A percentile compares a stretch with the other conserved stretches of the same genome.
phyloP scores from a whole-genome alignment of 2,113 vertebrate genomes.

The Lota lota region DNA sequence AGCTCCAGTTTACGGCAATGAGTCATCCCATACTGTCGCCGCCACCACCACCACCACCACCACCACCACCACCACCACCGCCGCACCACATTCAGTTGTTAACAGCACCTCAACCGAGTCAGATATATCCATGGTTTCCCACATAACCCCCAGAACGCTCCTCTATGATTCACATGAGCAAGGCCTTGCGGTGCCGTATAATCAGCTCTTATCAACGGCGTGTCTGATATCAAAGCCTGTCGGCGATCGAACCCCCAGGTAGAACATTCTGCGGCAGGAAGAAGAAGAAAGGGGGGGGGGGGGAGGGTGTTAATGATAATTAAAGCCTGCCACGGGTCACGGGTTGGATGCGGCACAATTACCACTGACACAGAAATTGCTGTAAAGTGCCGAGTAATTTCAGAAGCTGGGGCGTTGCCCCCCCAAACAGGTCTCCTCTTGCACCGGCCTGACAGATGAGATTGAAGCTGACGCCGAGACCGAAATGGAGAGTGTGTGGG shows the following conservation, averaged over 20 bases:
- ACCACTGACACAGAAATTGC: slow-evolving; percentile 79
- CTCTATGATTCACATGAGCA: neutral
- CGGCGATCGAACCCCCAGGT: slow-evolving; percentile 52
- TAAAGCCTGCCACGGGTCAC: slow-evolving; percentile 65
- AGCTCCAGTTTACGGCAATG: slow-evolving; percentile 23
- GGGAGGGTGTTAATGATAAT: slow-evolving; percentile 64
- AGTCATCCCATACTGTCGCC: slow-evolving; percentile 18
- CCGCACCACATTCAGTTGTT: slow-evolving; percentile 26
- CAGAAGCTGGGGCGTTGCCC: slow-evolving; percentile 59
- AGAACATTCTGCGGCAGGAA: slow-evolving; percentile 12
- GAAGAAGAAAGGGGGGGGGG: slow-evolving; percentile 32
- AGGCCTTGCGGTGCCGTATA: slow-evolving; percentile 3
- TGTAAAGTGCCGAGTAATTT: slow-evolving; percentile 72
- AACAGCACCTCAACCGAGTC: slow-evolving; percentile 16
- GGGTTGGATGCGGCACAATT: slow-evolving; percentile 60
- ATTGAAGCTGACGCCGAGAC: slow-evolving; percentile 60
- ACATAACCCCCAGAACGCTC: neutral
- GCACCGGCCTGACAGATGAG: slow-evolving; percentile 60
- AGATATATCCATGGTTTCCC: slow-evolving; percentile 10
- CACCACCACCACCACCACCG: neutral
- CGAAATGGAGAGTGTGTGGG: slow-evolving; percentile 38
- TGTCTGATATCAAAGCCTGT: slow-evolving; percentile 49
- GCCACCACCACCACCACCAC: slow-evolving; percentile 25
- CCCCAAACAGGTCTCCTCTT: slow-evolving; percentile 70
- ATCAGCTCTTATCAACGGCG: slow-evolving; percentile 26